These are phyloP conservation scores for Lagorchestes hirsutus DNA, from an alignment of 2,797 vertebrate species.

Conservation along the genomic window DNA sequence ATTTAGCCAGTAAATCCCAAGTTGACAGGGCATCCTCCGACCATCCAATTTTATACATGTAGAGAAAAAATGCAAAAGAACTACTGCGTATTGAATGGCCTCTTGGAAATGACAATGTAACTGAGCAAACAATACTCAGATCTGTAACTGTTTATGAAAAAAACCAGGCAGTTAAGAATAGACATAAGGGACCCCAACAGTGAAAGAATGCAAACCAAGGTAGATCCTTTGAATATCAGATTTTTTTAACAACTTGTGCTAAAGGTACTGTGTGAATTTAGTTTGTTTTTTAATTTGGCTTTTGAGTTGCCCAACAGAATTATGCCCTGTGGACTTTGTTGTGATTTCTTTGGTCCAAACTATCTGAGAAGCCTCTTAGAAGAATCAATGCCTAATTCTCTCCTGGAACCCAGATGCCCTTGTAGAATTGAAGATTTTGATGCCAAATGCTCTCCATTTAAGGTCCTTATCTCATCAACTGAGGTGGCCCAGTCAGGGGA, in stretches of 20 bases:
- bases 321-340: neutral
- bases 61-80: neutral
- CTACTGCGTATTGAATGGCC: neutral
- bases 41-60: no score
- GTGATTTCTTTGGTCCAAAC: neutral
- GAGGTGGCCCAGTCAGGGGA: neutral
- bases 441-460: neutral
- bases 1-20: no score
- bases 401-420: neutral
- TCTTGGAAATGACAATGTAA: neutral
- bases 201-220: neutral
- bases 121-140: neutral
- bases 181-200: neutral
- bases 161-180: neutral
- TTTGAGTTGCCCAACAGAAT: neutral
- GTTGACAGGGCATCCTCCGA: no score
- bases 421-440: neutral
- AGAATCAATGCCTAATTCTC: neutral
- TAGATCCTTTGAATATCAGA: neutral
- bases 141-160: neutral
- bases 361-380: neutral
- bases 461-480: neutral
- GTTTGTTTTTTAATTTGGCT: neutral
- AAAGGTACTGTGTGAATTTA: neutral
- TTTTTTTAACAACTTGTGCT: neutral